Percentiles rank a stretch among this genome's conserved stretches.
Evolutionary conservation across 2,113 vertebrate genomes (phyloP).

Genomic region (Myotis brandtii): DNA sequence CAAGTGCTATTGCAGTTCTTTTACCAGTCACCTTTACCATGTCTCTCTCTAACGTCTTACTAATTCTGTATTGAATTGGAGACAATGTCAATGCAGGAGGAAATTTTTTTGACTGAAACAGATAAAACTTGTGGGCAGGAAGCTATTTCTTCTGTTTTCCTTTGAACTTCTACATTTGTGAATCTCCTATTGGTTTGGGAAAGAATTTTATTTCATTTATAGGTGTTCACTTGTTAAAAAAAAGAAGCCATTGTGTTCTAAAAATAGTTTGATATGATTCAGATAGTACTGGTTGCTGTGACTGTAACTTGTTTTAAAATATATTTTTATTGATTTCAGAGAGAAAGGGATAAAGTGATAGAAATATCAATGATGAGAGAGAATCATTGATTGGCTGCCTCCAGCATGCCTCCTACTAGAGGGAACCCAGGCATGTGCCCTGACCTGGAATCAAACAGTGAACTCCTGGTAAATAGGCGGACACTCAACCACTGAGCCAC

Average conservation of each 20-base stretch:
- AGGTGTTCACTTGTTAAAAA: background rate
- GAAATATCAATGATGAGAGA: too few relatives aligned
- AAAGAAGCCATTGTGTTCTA: background rate
- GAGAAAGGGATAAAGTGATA: too few relatives aligned
- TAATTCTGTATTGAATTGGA: background rate
- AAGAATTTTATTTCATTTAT: background rate
- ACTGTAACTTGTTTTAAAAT: background rate
- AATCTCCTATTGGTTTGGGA: background rate
- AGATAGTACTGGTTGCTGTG: background rate
- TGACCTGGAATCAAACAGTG: too few relatives aligned
- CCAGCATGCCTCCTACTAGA: too few relatives aligned
- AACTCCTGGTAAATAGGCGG: too few relatives aligned
- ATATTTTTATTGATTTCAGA: too few relatives aligned
- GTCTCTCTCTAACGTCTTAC: background rate
- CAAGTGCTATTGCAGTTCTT: background rate
- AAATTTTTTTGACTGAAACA: background rate
- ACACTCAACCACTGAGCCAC: too few relatives aligned
- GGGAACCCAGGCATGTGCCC: too few relatives aligned
- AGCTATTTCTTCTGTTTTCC: background rate
- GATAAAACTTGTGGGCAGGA: background rate
- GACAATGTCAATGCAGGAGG: background rate
- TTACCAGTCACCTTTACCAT: background rate
- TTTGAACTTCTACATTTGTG: background rate
- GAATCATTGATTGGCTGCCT: too few relatives aligned
- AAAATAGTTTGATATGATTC: background rate